Base-by-base conservation (phyloP, 2,113 vertebrate genomes). In the Bujurquina vittata region DNA sequence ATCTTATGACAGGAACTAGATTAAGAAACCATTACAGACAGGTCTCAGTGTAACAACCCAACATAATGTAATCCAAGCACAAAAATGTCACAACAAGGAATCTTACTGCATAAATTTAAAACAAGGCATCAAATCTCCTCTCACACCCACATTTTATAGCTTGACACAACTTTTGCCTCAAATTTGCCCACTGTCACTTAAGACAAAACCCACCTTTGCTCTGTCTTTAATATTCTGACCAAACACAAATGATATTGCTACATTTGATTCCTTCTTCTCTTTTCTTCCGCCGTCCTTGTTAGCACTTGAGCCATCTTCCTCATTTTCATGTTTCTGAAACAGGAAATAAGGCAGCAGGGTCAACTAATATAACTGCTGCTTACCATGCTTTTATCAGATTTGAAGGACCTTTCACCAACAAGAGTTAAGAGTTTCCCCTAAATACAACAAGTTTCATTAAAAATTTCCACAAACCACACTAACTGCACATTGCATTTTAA, bases 181-280 rank as follows among this genome's bases (percentile, higher is more conserved):
- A 11, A 52, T 56, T 62, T 69, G 33, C 18, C 67, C 1, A 7
- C 63, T 22, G 7, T 7, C 5, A 37, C 17, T 37, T 43, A 69
- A 69, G 23, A 23, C 29, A 29, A 49, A 15, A 15, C 86, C 22
- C 18, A 99, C 98, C 97, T 99, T 99, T 84, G 98, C 98, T 95
- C 98, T 96, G 83, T 99, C 98, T 94, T 97, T 96, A 87, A 99
- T 95, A 94, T 99, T 99, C 78, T 99, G 98, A 79, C 98, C 98
- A 90, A 99, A 99, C 22, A 99, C 96, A 80, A 99, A 99, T 0
- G 96, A 96, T 75, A 96, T 95, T 78, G 97, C 97, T 37, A 96
- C 84, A 54, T 89, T 95, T 15, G 94, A 84, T 11, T 98, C 97
- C 3, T 91, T 94, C 77, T 94, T 94, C 74, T 95, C 96, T 83